Evolutionary conservation across 2,113 vertebrate species (phyloP).

Genomic region (Cottus gobio): DNA sequence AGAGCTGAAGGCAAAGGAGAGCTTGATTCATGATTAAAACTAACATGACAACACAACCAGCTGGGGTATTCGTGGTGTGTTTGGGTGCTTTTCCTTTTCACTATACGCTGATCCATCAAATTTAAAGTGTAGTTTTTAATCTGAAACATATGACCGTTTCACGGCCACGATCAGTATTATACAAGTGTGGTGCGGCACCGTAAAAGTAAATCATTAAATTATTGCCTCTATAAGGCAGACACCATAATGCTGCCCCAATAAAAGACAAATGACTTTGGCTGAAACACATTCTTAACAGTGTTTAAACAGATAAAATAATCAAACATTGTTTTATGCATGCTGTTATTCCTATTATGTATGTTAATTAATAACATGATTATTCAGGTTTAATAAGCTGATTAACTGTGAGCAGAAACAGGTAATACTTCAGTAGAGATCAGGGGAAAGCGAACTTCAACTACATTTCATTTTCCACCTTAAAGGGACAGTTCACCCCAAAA

Average conservation of each 20-base stretch:
- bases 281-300: slow-evolving; percentile 36
- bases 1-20: slow-evolving; percentile 38
- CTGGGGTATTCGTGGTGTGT: background rate
- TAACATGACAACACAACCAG: slow-evolving; percentile 7
- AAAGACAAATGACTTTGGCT: slow-evolving; percentile 60
- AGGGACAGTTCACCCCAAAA: background rate
- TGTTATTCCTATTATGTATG: background rate
- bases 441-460: background rate
- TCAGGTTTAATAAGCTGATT: background rate
- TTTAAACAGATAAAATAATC: background rate
- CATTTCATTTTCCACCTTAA: background rate
- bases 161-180: background rate
- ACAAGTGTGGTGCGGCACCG: background rate
- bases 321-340: background rate
- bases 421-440: background rate
- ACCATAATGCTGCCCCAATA: background rate
- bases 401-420: background rate
- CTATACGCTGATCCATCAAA: background rate
- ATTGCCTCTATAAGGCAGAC: slow-evolving; percentile 3
- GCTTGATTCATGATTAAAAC: slow-evolving; percentile 43
- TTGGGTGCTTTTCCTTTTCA: background rate
- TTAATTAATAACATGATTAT: background rate
- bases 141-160: background rate
- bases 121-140: slow-evolving; percentile 1
- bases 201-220: slow-evolving; percentile 6